A percentile compares a stretch with the other conserved stretches of the same genome.
Conservation (phyloP, 1,140 invertebrate genomes). For the Helicorthomorpha holstii region DNA sequence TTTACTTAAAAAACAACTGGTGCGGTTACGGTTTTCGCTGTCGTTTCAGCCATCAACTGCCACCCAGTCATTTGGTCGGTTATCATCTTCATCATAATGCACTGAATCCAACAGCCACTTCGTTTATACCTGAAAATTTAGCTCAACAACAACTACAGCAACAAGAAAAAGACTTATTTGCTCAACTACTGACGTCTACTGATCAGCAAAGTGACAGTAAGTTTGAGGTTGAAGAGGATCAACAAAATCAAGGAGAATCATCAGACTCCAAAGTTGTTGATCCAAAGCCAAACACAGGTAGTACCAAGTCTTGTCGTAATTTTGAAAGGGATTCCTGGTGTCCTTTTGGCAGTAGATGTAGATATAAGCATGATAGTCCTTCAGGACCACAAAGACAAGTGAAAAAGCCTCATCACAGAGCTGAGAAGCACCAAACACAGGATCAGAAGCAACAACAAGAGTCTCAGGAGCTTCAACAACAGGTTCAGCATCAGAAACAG, state of each 20-base stretch:
- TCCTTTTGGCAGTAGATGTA: background rate
- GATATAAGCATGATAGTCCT: background rate
- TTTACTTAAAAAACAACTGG: background rate
- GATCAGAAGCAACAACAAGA: background rate
- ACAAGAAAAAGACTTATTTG: background rate
- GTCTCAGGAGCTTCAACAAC: background rate
- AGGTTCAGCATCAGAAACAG: background rate
- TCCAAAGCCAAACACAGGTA: background rate
- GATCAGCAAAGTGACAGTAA: background rate
- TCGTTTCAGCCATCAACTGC: background rate
- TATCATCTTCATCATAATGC: background rate
- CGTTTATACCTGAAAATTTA: too few relatives aligned
- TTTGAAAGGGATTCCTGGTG: background rate
- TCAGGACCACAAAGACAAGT: background rate
- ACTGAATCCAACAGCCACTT: background rate
- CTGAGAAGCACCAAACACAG: background rate
- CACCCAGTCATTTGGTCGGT: background rate
- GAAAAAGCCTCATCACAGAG: background rate
- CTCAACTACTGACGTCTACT: background rate
- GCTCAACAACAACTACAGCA: background rate
- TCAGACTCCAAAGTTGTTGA: background rate
- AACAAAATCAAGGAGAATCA: background rate
- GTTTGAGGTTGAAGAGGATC: background rate
- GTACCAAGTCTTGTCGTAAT: background rate
- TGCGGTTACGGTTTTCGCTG: background rate